Conservation (phyloP, 2,797 vertebrate species). For the Peromyscus nudipes region DNA sequence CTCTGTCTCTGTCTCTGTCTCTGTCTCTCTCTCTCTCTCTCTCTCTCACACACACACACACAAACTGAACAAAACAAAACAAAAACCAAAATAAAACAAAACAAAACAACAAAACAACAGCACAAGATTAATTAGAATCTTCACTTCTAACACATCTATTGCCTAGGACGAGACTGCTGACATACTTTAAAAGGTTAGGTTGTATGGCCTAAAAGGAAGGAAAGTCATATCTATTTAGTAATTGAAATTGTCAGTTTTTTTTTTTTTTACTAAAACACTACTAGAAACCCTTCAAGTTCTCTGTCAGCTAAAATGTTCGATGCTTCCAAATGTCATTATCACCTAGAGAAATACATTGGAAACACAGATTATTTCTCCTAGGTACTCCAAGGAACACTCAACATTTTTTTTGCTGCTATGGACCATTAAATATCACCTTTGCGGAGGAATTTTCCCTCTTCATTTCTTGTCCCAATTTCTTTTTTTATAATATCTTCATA, state of each 20-base stretch:
- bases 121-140: not conserved
- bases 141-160: not conserved
- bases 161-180: not conserved
- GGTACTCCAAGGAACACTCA: not conserved
- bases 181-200: not conserved
- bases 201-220: not conserved
- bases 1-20: not conserved
- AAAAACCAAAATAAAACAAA: not conserved
- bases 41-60: not conserved
- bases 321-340: not conserved
- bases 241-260: not conserved
- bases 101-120: not conserved
- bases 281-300: not conserved
- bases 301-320: not conserved
- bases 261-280: not conserved
- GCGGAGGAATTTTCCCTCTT: not conserved
- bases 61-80: not conserved
- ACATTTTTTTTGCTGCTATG: not conserved
- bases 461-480: accelerated
- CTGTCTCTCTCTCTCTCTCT: no score
- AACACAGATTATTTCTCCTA: not conserved
- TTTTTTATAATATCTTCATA: accelerated
- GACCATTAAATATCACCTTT: constrained; percentile 51
- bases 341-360: not conserved
- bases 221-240: not conserved